Percentiles rank a stretch among this genome's conserved stretches.
Conservation (phyloP, 1,140 invertebrate genomes). For the Ostrea denselamellosa region DNA sequence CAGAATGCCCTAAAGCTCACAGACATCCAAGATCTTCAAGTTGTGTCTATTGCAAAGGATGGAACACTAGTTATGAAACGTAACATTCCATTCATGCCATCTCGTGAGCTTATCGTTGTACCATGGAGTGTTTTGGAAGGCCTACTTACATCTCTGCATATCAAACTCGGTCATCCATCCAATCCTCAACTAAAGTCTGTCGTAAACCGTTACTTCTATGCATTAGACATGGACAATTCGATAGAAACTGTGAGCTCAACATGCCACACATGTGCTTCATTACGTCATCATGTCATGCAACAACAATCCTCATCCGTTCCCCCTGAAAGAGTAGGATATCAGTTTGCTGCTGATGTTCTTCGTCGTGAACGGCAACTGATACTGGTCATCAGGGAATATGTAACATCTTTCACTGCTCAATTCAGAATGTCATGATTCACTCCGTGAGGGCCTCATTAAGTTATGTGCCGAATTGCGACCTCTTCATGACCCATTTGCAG, state of each 20-base stretch:
- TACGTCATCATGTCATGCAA: constrained; percentile 22
- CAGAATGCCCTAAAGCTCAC: too few species aligned
- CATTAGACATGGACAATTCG: constrained; percentile 52
- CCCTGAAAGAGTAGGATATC: constrained; percentile 48
- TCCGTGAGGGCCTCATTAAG: not conserved
- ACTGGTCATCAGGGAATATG: constrained; percentile 41
- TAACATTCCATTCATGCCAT: constrained; percentile 33
- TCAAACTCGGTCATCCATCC: constrained; percentile 47
- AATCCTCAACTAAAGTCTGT: constrained; percentile 44
- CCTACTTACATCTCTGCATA: constrained; percentile 45
- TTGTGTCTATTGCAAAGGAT: too few species aligned
- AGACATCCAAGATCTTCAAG: too few species aligned
- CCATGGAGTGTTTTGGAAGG: constrained; percentile 56
- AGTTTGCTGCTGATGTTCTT: constrained; percentile 57
- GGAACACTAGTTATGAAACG: constrained; percentile 17
- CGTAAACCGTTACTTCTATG: constrained; percentile 54
- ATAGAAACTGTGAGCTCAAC: constrained; percentile 1
- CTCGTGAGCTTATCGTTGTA: constrained; percentile 45
- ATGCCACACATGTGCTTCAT: constrained; percentile 54
- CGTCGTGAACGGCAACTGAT: constrained; percentile 47
- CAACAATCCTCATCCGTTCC: constrained; percentile 50
- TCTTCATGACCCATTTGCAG: constrained; percentile 48
- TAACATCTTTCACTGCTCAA: constrained; percentile 53
- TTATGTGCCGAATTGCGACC: constrained; percentile 42
- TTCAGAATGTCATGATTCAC: constrained; percentile 36